Evolutionary conservation across 2,888 invertebrate species (phyloP).

Genomic region (Blastobasis lacticolella): DNA sequence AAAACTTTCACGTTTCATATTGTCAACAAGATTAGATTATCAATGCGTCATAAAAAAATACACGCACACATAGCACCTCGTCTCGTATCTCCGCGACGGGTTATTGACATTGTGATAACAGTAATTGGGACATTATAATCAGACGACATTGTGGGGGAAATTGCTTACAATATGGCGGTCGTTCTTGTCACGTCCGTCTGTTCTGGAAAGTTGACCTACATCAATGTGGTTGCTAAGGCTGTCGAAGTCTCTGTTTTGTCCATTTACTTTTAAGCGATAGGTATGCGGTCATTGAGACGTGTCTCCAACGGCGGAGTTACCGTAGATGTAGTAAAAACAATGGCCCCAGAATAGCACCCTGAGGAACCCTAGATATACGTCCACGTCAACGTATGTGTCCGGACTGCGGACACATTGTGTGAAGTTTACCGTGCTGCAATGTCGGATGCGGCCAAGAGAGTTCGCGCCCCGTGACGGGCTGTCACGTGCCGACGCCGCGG

Average conservation of each 20-base stretch:
- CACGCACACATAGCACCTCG: no score
- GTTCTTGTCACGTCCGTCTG: constrained; percentile 2
- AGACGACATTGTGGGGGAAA: no score
- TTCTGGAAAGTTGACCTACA: constrained; percentile 17
- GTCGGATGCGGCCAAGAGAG: constrained; percentile 30
- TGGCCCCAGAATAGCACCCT: no score
- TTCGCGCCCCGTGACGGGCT: constrained; percentile 39
- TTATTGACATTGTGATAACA: constrained; percentile 49
- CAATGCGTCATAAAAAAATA: no score
- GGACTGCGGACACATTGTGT: not conserved
- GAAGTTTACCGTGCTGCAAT: constrained; percentile 17
- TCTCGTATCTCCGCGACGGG: constrained; percentile 22
- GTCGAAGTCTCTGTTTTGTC: not conserved
- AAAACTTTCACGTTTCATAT: no score
- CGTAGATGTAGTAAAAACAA: no score
- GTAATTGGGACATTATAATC: constrained; percentile 9
- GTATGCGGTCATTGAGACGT: not conserved
- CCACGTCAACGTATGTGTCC: not conserved
- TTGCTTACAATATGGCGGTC: no score
- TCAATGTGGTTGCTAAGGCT: constrained; percentile 12
- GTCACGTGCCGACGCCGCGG: constrained; percentile 38
- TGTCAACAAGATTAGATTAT: no score
- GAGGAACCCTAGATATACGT: no score
- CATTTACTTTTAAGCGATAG: not conserved
- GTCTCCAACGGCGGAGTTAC: no score